Percentiles rank a stretch among this genome's conserved stretches.
Evolutionary conservation across 2,888 invertebrate genomes (phyloP).

Genomic region (Eristalis arbustorum): DNA sequence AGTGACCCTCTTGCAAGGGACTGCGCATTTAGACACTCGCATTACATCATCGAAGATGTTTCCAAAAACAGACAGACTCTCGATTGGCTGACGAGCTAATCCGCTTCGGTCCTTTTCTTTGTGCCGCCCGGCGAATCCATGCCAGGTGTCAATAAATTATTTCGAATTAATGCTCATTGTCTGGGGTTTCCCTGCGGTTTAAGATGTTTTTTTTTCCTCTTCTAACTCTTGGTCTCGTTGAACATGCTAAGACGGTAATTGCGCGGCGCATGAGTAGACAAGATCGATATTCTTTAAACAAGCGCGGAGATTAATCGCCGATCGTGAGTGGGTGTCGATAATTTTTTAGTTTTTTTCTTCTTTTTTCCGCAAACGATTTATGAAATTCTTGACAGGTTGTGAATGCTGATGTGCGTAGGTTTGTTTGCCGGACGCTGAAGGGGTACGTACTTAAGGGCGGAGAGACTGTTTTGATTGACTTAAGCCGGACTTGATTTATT

Average conservation of each 20-base stretch:
- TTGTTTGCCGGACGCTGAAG: background rate
- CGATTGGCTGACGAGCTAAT: background rate
- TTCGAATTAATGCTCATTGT: background rate
- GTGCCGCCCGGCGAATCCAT: background rate
- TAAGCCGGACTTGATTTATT: background rate
- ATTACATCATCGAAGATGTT: background rate
- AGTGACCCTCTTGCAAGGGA: background rate
- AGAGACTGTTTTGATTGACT: background rate
- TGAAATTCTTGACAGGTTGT: background rate
- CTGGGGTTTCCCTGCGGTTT: background rate
- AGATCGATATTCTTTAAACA: conserved; percentile 29
- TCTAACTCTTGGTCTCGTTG: background rate
- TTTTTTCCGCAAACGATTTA: background rate
- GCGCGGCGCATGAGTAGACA: background rate
- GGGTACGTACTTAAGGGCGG: background rate
- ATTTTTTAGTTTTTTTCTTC: background rate
- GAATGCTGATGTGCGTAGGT: background rate
- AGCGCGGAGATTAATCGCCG: conserved; percentile 18
- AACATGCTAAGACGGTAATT: background rate
- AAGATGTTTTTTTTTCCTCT: background rate
- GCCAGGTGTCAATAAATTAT: background rate
- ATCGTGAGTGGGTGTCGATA: conserved; percentile 48
- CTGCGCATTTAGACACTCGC: background rate
- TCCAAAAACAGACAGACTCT: background rate
- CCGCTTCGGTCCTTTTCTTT: background rate